A percentile compares a stretch with the other conserved stretches of the same genome.
Conservation (phyloP, 2,113 vertebrate genomes). For the Hipposideros armiger region DNA sequence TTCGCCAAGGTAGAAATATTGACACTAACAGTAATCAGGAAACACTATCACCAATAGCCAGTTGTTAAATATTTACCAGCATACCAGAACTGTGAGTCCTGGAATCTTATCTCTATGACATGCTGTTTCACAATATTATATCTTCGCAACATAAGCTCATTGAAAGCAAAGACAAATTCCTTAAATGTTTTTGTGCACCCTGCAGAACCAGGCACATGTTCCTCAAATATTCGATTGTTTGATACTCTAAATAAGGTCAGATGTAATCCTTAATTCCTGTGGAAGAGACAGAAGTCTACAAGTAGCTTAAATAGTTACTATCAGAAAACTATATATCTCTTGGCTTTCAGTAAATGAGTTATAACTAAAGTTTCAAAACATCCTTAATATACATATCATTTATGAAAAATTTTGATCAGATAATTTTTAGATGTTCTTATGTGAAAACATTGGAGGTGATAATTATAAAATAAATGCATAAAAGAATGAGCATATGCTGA, state of each 20-base stretch:
- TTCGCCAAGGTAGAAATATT: not conserved
- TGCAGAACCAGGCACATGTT: not conserved
- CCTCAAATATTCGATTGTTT: not conserved
- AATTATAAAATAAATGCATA: not conserved
- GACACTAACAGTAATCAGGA: not conserved
- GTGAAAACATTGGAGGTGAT: not conserved
- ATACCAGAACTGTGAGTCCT: not conserved
- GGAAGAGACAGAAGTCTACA: not conserved
- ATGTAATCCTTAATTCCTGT: not conserved
- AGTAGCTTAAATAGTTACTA: slow-evolving; percentile 14
- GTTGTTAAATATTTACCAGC: not conserved
- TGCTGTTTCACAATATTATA: not conserved
- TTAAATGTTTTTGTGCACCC: not conserved
- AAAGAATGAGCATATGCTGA: not conserved
- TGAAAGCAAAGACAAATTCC: not conserved
- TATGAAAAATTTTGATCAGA: not conserved
- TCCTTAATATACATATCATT: not conserved
- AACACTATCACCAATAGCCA: not conserved
- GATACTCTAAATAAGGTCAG: not conserved
- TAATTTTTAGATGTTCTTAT: not conserved
- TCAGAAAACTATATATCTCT: not conserved
- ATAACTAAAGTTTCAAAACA: not conserved
- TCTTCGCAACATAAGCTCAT: not conserved
- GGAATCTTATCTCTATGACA: not conserved
- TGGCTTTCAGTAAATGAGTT: not conserved